Conservation (phyloP, 2,113 vertebrate species). For the Oriolus oriolus region DNA sequence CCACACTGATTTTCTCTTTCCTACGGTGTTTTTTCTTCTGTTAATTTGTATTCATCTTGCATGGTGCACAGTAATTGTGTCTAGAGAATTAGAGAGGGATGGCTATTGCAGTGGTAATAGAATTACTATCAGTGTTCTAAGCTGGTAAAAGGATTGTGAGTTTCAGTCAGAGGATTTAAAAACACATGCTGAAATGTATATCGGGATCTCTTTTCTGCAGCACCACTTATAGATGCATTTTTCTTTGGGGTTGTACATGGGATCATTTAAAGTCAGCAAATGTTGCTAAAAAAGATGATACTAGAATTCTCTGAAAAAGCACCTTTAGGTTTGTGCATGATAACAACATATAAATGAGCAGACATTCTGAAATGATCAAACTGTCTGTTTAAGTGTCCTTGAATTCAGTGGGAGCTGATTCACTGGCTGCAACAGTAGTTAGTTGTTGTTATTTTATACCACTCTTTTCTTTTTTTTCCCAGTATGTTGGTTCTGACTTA, state of each 20-base stretch:
- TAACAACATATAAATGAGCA: not conserved
- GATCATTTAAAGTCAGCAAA: not conserved
- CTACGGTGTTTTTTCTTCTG: not conserved
- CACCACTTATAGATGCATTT: not conserved
- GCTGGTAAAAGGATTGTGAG: constrained; percentile 59
- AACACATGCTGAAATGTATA: constrained; percentile 50
- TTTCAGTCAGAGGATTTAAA: constrained; percentile 63
- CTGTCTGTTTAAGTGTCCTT: not conserved
- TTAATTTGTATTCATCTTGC: constrained; percentile 62
- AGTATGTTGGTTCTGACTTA: not conserved
- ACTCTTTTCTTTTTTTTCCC: accelerated
- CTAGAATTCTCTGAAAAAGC: not conserved
- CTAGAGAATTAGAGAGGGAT: constrained; percentile 58
- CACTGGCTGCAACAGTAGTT: not conserved
- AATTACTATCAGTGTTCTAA: constrained; percentile 60
- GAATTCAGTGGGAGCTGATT: not conserved
- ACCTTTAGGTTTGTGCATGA: not conserved
- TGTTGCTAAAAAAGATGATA: not conserved
- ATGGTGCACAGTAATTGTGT: constrained; percentile 46
- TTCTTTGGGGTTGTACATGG: not conserved
- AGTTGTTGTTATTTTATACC: not conserved
- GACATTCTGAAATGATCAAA: not conserved
- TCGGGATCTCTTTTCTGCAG: not conserved
- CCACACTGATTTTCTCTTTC: not conserved
- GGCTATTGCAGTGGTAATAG: constrained; percentile 46